These are phyloP conservation scores for Leptoteleia sp. DNA, from an alignment of 1,140 invertebrate genomes.

Conservation along the genomic window DNA sequence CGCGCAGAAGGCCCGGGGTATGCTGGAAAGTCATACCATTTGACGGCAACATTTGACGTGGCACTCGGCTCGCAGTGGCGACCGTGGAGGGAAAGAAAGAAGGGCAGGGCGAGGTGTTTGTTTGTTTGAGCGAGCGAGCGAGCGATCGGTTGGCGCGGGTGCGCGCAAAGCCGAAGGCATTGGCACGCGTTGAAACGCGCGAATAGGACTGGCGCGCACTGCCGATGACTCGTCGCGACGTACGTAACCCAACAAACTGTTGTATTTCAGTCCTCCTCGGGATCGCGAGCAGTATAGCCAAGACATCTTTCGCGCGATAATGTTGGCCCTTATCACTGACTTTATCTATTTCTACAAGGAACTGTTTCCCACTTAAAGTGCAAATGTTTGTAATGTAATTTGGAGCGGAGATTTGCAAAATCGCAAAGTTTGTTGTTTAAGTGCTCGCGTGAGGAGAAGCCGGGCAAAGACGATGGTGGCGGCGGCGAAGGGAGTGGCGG, in stretches of 20 bases:
- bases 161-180: slow-evolving; percentile 11
- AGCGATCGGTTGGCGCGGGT: too few species aligned
- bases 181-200: slow-evolving; percentile 38
- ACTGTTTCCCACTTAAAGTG: slow-evolving; percentile 71
- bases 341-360: slow-evolving; percentile 74
- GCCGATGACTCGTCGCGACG: slow-evolving; percentile 12
- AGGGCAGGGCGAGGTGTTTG: too few species aligned
- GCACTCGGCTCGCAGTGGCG: too few species aligned
- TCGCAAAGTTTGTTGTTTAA: slow-evolving; percentile 70
- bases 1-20: too few species aligned
- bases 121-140: too few species aligned
- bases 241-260: slow-evolving; percentile 36
- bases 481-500: too few species aligned
- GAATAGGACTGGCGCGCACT: slow-evolving; percentile 34
- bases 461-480: too few species aligned
- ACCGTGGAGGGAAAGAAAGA: too few species aligned
- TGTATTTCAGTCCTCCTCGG: slow-evolving; percentile 52
- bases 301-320: slow-evolving; percentile 43
- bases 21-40: too few species aligned
- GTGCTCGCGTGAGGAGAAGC: too few species aligned
- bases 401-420: slow-evolving; percentile 71
- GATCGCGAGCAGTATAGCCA: slow-evolving; percentile 49
- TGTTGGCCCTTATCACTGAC: slow-evolving; percentile 74
- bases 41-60: too few species aligned
- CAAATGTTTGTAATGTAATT: slow-evolving; percentile 73